A percentile compares a stretch with the other conserved stretches of the same genome.
Evolutionary conservation across 2,888 invertebrate genomes (phyloP).

Genomic region (Eupsilia transversa): DNA sequence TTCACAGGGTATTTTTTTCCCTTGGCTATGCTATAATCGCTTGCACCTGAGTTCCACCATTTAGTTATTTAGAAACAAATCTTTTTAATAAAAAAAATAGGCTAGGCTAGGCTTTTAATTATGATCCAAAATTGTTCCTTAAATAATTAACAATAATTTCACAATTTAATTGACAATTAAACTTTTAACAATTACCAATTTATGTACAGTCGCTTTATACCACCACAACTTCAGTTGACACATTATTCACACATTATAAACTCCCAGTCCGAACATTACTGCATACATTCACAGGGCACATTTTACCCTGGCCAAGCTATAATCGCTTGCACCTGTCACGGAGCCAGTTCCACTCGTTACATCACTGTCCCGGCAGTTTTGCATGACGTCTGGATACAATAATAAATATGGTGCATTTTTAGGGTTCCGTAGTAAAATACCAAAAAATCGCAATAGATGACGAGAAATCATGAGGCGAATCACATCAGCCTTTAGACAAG

Average conservation of each 20-base stretch:
- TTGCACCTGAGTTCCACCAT: too few species aligned
- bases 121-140: too few species aligned
- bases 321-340: constrained; percentile 75
- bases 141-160: too few species aligned
- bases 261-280: neutral
- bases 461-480: too few species aligned
- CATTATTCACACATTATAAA: constrained; percentile 16
- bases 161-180: too few species aligned
- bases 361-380: constrained; percentile 59
- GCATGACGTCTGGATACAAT: constrained; percentile 45
- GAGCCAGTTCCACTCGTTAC: constrained; percentile 60
- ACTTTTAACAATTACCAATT: neutral
- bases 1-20: too few species aligned
- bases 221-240: constrained; percentile 2
- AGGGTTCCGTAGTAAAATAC: neutral
- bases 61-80: too few species aligned
- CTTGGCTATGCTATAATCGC: too few species aligned
- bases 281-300: constrained; percentile 34
- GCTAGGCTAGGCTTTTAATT: too few species aligned
- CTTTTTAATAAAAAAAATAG: too few species aligned
- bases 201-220: neutral
- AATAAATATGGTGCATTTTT: constrained; percentile 46
- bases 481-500: too few species aligned
- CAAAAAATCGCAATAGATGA: too few species aligned
- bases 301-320: constrained; percentile 60